Conservation (phyloP, 2,797 vertebrate species). For the Manis crassicaudata region DNA sequence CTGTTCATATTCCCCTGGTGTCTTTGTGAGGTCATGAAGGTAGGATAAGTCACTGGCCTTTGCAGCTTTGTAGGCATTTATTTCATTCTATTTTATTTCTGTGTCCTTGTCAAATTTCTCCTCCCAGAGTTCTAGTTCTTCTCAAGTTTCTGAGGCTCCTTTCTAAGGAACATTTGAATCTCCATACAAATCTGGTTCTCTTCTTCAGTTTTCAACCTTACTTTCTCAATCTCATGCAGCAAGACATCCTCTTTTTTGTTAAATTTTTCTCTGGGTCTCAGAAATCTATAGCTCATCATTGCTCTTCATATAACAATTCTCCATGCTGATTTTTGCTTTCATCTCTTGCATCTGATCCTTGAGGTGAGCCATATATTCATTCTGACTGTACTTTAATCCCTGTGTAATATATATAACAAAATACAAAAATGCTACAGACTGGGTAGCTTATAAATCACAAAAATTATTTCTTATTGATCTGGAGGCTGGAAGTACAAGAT, state of each 20-base stretch:
- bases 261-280: slow-evolving; percentile 84
- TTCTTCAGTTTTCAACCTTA: slow-evolving; percentile 81
- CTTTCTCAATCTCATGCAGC: slow-evolving; percentile 86
- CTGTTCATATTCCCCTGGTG: slow-evolving; percentile 88
- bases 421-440: not conserved
- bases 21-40: slow-evolving; percentile 87
- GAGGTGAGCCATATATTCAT: slow-evolving; percentile 81
- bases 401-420: not conserved
- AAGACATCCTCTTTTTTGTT: slow-evolving; percentile 82
- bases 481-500: not conserved
- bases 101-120: slow-evolving; percentile 88
- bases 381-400: slow-evolving; percentile 79
- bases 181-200: slow-evolving; percentile 86
- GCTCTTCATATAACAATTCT: slow-evolving; percentile 84
- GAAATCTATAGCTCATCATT: slow-evolving; percentile 83
- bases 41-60: slow-evolving; percentile 85
- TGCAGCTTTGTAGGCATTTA: slow-evolving; percentile 83
- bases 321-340: slow-evolving; percentile 82
- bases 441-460: not conserved
- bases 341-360: slow-evolving; percentile 85
- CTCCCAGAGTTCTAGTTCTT: slow-evolving; percentile 88
- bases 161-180: slow-evolving; percentile 87
- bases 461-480: not conserved
- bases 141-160: slow-evolving; percentile 81
- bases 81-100: slow-evolving; percentile 87